Conservation (phyloP, 1,140 invertebrate genomes). For the Caenorhabditis brenneri region DNA sequence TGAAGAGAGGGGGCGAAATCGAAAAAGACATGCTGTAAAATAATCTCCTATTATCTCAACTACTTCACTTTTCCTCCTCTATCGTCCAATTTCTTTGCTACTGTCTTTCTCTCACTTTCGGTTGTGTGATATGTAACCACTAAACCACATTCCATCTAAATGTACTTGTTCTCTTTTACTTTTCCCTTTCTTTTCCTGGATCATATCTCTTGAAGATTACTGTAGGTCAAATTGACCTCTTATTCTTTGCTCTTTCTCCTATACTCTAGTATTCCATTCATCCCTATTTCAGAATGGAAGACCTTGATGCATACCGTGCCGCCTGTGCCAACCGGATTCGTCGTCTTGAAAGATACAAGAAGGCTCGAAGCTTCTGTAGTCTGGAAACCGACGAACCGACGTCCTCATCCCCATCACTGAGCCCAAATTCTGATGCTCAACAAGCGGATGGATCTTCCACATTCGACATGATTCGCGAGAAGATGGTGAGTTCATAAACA, state of each 20-base stretch:
- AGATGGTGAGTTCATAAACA: conserved; percentile 19
- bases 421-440: neutral
- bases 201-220: neutral
- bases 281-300: conserved; percentile 27
- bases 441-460: neutral
- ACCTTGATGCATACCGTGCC: conserved; percentile 41
- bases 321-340: conserved; percentile 40
- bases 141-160: conserved; percentile 33
- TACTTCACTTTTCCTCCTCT: conserved; percentile 12
- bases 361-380: conserved; percentile 47
- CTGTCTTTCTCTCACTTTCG: conserved; percentile 38
- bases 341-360: conserved; percentile 47
- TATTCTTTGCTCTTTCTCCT: neutral
- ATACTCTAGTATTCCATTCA: too few relatives aligned
- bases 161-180: conserved; percentile 14
- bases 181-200: neutral
- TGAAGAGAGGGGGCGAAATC: neutral
- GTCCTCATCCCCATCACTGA: conserved; percentile 27
- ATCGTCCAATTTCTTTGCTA: neutral
- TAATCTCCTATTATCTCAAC: conserved; percentile 43
- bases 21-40: conserved; percentile 42
- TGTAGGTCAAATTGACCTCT: neutral
- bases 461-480: conserved; percentile 41
- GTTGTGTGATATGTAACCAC: conserved; percentile 36
- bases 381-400: conserved; percentile 16